Conservation (phyloP, 1,140 invertebrate species). For the Diorhabda carinulata region DNA sequence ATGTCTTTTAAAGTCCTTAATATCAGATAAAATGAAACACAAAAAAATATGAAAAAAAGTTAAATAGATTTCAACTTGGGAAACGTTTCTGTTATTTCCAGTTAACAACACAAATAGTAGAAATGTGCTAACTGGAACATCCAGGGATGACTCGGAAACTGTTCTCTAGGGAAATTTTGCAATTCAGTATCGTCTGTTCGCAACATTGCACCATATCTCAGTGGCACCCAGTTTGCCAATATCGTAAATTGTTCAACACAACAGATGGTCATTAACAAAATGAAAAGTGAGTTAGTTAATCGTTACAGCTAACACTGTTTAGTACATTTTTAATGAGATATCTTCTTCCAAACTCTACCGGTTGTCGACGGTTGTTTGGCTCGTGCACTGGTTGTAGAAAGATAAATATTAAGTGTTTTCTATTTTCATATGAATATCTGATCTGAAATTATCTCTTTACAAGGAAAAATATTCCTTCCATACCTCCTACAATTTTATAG, state of each 20-base stretch:
- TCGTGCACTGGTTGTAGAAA: too few relatives aligned
- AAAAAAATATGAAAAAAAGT: background rate
- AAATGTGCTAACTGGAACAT: conserved; percentile 10
- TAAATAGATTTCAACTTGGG: background rate
- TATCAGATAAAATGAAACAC: background rate
- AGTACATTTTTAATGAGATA: too few relatives aligned
- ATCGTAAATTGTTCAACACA: conserved; percentile 15
- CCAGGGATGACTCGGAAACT: conserved; percentile 13
- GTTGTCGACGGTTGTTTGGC: too few relatives aligned
- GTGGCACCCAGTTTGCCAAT: conserved; percentile 5
- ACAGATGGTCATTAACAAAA: background rate
- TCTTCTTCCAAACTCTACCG: too few relatives aligned
- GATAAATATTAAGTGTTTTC: too few relatives aligned
- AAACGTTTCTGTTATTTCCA: background rate
- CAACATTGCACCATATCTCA: conserved; percentile 12
- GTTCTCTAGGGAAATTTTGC: conserved; percentile 16
- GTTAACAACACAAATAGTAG: background rate
- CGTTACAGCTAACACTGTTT: too few relatives aligned
- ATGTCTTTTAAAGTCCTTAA: too few relatives aligned
- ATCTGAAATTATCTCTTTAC: too few relatives aligned
- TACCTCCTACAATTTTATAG: too few relatives aligned
- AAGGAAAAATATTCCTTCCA: too few relatives aligned
- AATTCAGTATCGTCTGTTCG: conserved; percentile 5
- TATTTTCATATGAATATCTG: too few relatives aligned
- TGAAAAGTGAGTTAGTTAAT: background rate